Base-by-base conservation (phyloP, 35 echinoderm and acorn worm genomes). In the Amphiura filiformis region DNA sequence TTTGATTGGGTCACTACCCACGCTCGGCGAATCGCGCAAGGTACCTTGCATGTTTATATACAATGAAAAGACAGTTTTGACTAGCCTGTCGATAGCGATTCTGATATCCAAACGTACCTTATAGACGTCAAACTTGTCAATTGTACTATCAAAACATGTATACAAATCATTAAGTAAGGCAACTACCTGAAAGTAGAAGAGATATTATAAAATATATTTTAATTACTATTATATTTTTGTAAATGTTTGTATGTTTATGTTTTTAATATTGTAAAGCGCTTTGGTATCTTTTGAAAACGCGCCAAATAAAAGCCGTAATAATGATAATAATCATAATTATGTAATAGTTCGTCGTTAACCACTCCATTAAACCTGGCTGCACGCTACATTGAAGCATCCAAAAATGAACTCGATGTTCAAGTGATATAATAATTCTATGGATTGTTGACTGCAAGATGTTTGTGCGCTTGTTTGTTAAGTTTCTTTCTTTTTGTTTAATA, bases 81-180 rank as follows among this genome's bases (percentile, higher is more conserved):
- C n/a, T n/a, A n/a, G n/a, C n/a, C n/a, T n/a, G n/a, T n/a, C n/a
- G n/a, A n/a, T n/a, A n/a, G n/a, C n/a, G n/a, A 47, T 17, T 47
- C 41, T 47, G 41, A 47, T 17, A 47, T 47, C 17, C 41, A 4
- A 47, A 47, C 17, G 41, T 47, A 9, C 4, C 41, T 47, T 47
- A 17, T 47, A 26, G n/a, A 89, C 88, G 37, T 89, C 88, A 80
- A 89, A 89, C 32, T 89, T 38, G 18, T 47, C 88, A n/a, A 89
- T 89, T n/a, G 37, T 89, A 23, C 65, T 89, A 32, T 95, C 93
- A 38, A 95, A 95, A 52, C 88, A 91, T 33, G 93, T 95, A 34
- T 89, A 89, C 20, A 89, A 36, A 26, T 89, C 88, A 83, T 89
- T 89, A 2, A 89, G 39, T 31, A 89, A 56, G 39, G 41, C 34